These are phyloP conservation scores for Heliconius hermathena DNA, from an alignment of 1,140 invertebrate species.

Conservation along the genomic window DNA sequence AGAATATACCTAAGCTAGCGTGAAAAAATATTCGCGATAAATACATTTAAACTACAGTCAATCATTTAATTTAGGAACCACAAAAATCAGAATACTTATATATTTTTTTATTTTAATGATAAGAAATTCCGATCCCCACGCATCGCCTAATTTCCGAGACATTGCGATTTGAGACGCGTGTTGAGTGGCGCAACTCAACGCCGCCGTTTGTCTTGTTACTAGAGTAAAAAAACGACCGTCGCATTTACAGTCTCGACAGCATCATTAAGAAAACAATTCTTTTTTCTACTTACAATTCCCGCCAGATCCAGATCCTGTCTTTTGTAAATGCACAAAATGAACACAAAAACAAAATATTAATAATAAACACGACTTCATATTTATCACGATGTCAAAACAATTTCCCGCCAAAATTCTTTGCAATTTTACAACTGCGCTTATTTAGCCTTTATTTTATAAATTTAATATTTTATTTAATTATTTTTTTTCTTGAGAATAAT, in stretches of 20 bases:
- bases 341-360: conserved; percentile 52
- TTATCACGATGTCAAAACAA: conserved; percentile 29
- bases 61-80: too few relatives aligned
- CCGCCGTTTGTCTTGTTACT: neutral
- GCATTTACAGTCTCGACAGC: neutral
- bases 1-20: too few relatives aligned
- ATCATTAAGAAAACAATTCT: neutral
- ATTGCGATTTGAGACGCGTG: neutral
- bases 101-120: too few relatives aligned
- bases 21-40: too few relatives aligned
- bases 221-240: neutral
- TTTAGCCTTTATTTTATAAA: conserved; percentile 7
- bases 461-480: conserved; percentile 12
- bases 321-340: conserved; percentile 52
- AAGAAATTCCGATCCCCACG: too few relatives aligned
- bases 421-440: neutral
- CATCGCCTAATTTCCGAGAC: too few relatives aligned
- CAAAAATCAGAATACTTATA: too few relatives aligned
- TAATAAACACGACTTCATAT: conserved; percentile 51
- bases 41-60: too few relatives aligned
- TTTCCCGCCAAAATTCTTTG: conserved; percentile 34
- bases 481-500: neutral
- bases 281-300: conserved; percentile 59
- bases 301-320: conserved; percentile 57
- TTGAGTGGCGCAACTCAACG: neutral